phyloP scores from a whole-genome alignment of 2,797 vertebrate species.

The Nyctibius grandis region DNA sequence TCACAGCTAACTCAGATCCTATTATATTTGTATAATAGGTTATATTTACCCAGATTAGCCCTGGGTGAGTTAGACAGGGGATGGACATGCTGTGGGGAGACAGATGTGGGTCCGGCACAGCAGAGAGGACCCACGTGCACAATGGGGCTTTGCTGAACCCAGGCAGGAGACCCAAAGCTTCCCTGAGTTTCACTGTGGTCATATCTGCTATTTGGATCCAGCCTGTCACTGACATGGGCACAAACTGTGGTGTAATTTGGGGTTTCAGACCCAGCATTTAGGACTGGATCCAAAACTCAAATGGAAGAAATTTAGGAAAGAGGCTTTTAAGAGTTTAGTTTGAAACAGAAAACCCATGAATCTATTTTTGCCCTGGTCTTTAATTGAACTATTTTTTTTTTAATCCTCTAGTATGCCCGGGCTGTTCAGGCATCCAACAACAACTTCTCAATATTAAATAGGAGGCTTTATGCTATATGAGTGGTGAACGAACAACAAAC shows the following conservation, averaged over 20 bases:
- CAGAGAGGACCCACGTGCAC: neutral
- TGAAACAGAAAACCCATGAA: constrained; percentile 36
- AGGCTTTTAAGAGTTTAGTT: constrained; percentile 31
- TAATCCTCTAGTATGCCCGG: neutral
- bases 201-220: neutral
- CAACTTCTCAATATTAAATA: constrained; percentile 4
- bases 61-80: neutral
- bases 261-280: constrained; percentile 14
- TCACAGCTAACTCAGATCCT: neutral
- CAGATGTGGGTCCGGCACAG: neutral
- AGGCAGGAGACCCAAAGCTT: neutral
- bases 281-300: neutral
- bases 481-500: neutral
- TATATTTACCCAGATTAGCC: neutral
- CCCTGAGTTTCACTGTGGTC: neutral
- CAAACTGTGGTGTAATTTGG: neutral
- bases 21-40: neutral
- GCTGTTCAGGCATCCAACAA: constrained; percentile 9
- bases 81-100: neutral
- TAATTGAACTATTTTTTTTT: neutral
- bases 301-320: constrained; percentile 50
- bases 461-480: neutral
- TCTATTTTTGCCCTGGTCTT: constrained; percentile 24
- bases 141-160: neutral
- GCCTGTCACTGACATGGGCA: neutral